Conservation (phyloP, 2,113 vertebrate genomes). For the Podarcis muralis region DNA sequence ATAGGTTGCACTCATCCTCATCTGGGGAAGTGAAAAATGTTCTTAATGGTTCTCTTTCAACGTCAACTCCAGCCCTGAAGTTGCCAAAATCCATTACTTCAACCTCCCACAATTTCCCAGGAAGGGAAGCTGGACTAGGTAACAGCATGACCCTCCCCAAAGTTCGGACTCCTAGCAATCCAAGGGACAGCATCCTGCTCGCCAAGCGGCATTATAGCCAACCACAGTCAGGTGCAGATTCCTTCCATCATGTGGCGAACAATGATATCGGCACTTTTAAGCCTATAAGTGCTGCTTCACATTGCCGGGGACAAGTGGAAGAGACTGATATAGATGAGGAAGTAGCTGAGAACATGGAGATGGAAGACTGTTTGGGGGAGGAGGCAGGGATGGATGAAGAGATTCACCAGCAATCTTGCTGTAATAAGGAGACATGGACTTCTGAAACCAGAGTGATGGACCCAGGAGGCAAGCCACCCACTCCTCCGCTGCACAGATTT, state of each 20-base stretch:
- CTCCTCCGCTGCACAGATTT: conserved; percentile 87
- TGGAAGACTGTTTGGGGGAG: conserved; percentile 28
- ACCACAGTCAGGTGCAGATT: conserved; percentile 79
- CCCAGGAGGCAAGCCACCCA: conserved; percentile 80
- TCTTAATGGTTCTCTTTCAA: conserved; percentile 56
- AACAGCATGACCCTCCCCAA: conserved; percentile 89
- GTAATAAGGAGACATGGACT: conserved; percentile 65
- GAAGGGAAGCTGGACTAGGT: conserved; percentile 65
- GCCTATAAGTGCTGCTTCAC: conserved; percentile 37
- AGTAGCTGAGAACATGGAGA: conserved; percentile 80
- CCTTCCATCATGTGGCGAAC: conserved; percentile 71
- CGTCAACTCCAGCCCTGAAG: conserved; percentile 61
- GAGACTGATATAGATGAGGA: conserved; percentile 85
- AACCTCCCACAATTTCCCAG: conserved; percentile 36
- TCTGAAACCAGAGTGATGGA: conserved; percentile 34
- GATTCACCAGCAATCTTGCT: neutral
- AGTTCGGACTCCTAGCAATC: conserved; percentile 77
- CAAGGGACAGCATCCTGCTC: conserved; percentile 88
- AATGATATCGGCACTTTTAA: conserved; percentile 74
- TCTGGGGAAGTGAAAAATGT: conserved; percentile 76
- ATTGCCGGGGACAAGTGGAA: conserved; percentile 69
- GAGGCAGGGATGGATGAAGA: conserved; percentile 14
- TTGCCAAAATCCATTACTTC: conserved; percentile 48
- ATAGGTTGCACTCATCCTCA: conserved; percentile 79
- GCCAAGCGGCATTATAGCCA: conserved; percentile 90